Evolutionary conservation across 2,888 invertebrate genomes (phyloP), one percentile per base, ranked within the genome.

Genomic region (Netelia melanura): DNA sequence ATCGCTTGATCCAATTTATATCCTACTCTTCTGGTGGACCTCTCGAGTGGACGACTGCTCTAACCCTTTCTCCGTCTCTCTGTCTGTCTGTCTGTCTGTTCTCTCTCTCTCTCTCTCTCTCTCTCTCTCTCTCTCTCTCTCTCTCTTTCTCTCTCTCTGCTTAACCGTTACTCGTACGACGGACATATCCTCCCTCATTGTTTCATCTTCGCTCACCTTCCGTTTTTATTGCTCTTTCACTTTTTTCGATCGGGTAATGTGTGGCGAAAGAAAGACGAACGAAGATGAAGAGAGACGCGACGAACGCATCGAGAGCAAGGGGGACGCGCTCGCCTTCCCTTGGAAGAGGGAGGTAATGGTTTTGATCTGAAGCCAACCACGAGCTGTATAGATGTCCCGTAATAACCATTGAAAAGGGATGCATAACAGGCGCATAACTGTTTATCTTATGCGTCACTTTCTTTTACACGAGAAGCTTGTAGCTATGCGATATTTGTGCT

Each of bases 1-100:
- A 76, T 85, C 85, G 81, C 84, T 86, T 86, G 84, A 87, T 87
- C 84, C 86, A 84, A 87, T 86, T 87, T 87, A 87, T 87, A 87
- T 86, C 86, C 86, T 79, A 74, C 70, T 86, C 81, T 79, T 81
- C 76, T 21, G 65, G 76, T 76, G 83, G 86, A 84, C 84, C 80
- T 84, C 81, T 84, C 74, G 17, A 10, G 81, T 75, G 79, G 81
- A 81, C 74, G 77, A 64, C 70, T 52, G 79, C 72, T 86, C 58
- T 61, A 67, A 77, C 43, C 72, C n/a, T 30, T 65, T 38, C 61
- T 74, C 38, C 58, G 43, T 62, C 62, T 65, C 68, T 43, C 44
- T 3, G 23, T n/a, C 5, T 67, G 58, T 80, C n/a, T 68, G 74
- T 43, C 21, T 44, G 23, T 56, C 68, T 61, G 61, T 68, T 70